phyloP scores from a whole-genome alignment of 2,113 vertebrate genomes.

The Turdus rufiventris region DNA sequence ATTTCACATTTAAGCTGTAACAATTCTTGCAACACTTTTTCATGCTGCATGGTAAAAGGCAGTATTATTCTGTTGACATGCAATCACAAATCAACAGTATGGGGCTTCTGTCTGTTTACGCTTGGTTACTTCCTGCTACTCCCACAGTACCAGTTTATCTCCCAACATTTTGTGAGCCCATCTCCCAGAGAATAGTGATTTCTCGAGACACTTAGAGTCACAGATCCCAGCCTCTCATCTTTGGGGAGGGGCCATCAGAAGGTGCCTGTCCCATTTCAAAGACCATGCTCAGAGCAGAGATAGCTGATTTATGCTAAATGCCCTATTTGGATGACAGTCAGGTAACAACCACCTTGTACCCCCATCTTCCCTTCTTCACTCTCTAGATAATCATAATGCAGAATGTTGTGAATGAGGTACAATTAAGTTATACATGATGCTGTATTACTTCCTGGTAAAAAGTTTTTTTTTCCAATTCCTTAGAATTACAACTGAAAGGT shows the following conservation, averaged over 20 bases:
- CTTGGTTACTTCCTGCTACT: not conserved
- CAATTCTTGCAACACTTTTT: not conserved
- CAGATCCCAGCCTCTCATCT: not conserved
- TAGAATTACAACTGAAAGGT: not conserved
- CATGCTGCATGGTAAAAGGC: not conserved
- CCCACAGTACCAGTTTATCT: not conserved
- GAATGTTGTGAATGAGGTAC: not conserved
- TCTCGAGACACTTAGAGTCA: not conserved
- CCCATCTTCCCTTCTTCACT: not conserved
- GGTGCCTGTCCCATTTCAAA: not conserved
- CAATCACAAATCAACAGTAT: not conserved
- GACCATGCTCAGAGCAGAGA: not conserved
- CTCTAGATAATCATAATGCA: not conserved
- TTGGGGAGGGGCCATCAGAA: not conserved
- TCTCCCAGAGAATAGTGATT: not conserved
- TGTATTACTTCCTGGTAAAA: not conserved
- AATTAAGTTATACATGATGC: not conserved
- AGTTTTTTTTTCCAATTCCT: not conserved
- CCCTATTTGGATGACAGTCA: not conserved
- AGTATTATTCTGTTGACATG: not conserved
- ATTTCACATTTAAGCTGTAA: not conserved
- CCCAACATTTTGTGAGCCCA: not conserved
- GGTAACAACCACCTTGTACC: accelerated
- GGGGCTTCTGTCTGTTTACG: not conserved
- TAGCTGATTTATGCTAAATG: not conserved